Base-by-base conservation (phyloP, 2,797 vertebrate species). In the Tympanoctomys barrerae region DNA sequence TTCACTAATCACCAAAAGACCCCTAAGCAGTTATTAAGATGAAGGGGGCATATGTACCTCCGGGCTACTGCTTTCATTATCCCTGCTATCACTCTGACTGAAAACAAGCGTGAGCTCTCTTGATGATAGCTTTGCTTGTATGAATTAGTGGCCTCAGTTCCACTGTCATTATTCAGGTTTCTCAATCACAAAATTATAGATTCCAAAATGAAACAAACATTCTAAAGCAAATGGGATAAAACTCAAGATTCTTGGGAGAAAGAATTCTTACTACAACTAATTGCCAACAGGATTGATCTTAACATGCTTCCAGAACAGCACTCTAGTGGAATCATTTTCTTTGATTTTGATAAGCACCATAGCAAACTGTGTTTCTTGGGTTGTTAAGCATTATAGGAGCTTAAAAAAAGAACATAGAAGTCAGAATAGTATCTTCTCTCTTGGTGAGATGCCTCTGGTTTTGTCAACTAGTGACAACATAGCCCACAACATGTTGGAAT, bases 401-500 rank as follows among this genome's bases (percentile, higher is more conserved):
- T 93, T 90, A 59, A 24, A 80, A 90, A 89, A 26, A 83, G 83
- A 96, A 71, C 87, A 61, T 12, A 93, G 90, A 96, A 11, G 13
- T 94, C 95, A 21, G 28, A 96, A 92, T 0, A 96, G 10, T 77
- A 92, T 82, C 64, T 91, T 46, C 11, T 75, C 1, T 93, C 6
- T 80, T 91, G 3, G 83, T 1, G 70, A 89, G 0, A 42, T 24
- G 10, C 5, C 57, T 87, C 79, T 28, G 77, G 42, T 93, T 87
- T 96, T 33, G 93, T 97, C 42, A 85, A 49, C 36, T 86, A 87
- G 36, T 96, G 64, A 97, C 89, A 96, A 79, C 21, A 94, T 87
- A 89, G 42, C 71, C 77, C 39, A 90, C 75, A 90, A 93, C 77
- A 42, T 24, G 79, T 86, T 80, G 94, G 87, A 96, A 31, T 92